These are phyloP conservation scores for Gymnocypris eckloni DNA, from an alignment of 2,797 vertebrate species.

Conservation along the genomic window DNA sequence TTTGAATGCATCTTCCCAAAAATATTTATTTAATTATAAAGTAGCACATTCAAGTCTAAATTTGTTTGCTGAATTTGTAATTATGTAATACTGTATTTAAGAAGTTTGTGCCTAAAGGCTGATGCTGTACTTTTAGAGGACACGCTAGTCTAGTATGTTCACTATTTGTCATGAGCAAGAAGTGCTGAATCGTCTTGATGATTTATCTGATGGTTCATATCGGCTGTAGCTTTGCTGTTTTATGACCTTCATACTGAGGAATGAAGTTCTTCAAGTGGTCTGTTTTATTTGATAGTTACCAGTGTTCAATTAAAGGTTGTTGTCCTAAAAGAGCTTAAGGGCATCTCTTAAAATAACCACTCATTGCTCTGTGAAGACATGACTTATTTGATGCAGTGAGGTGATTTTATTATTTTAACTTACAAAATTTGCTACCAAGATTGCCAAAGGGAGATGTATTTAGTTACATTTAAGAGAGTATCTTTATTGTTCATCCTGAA, in stretches of 20 bases:
- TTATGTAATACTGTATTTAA: neutral
- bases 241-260: conserved; percentile 63
- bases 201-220: conserved; percentile 63
- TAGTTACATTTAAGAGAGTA: neutral
- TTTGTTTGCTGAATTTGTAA: conserved; percentile 1
- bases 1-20: neutral
- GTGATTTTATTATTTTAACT: neutral
- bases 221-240: conserved; percentile 49
- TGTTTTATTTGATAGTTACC: neutral
- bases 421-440: neutral
- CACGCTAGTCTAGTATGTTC: conserved; percentile 47
- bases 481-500: neutral
- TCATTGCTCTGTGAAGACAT: conserved; percentile 32
- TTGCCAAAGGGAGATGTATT: neutral
- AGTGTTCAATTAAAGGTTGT: neutral
- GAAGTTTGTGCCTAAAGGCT: conserved; percentile 42
- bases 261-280: neutral
- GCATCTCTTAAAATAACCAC: neutral
- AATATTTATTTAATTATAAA: neutral
- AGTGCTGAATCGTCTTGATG: conserved; percentile 75
- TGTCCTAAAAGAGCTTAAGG: neutral
- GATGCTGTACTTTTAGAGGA: conserved; percentile 51
- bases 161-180: conserved; percentile 60
- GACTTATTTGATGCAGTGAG: neutral
- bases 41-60: neutral